Base-by-base conservation (phyloP, 2,888 invertebrate species). In the Elmis aenea region DNA sequence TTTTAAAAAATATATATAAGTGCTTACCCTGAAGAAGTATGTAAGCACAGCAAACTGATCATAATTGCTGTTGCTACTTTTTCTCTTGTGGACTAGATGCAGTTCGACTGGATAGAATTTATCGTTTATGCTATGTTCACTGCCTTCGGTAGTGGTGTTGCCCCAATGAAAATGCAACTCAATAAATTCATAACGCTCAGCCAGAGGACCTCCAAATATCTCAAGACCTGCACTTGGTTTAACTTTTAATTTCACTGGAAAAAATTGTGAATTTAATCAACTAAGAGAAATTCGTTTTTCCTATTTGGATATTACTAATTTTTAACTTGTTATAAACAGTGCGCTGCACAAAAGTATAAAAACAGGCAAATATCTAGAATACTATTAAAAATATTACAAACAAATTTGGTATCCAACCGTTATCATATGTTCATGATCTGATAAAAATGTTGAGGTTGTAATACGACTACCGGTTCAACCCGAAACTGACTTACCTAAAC, bases 101-200 rank as follows among this genome's bases (percentile, higher is more conserved):
- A 41, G 36, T 37, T 41, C 41, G 8, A 41, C 3, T n/a, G 41
- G 41, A 10, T 27, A 36, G 3, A 12, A 13, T 3, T 21, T 8
- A 4, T 13, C 18, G n/a, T 33, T 29, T 11, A 37, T 29, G 13
- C n/a, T 26, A 13, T 41, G 41, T 23, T 41, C 41, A 24, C 41
- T 41, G 5, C 41, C 41, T 8, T 23, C 24, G 1, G 20, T 13
- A 18, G 32, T 21, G 1, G n/a, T 22, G 2, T 35, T 34, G 3
- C 29, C 33, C 41, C 41, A 41, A 22, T 41, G 41, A 23, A 41
- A 41, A 15, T 41, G 41, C 8, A 41, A 11, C 13, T 41, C 33
- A 15, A 26, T 9, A 9, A 41, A 36, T 8, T 12, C 29, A 10
- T 41, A 41, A 4, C 33, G 8, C 13, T 8, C 22, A 21, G 20